Evolutionary conservation across 2,113 vertebrate species (phyloP).

Genomic region (Baryphthengus martii): DNA sequence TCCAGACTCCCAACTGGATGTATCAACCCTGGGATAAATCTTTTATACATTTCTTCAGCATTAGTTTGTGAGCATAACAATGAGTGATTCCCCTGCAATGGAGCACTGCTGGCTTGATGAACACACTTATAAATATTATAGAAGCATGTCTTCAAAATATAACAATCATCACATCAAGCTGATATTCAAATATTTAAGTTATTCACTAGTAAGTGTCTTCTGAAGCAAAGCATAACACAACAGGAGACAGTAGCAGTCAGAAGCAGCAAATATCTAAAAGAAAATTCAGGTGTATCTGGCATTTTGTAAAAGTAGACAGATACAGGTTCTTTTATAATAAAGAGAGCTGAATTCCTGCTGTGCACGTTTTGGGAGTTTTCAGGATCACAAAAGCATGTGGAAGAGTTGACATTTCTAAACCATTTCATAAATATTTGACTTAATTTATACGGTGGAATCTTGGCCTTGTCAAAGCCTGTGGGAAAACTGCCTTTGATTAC

Average conservation of each 20-base stretch:
- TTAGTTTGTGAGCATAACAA: not conserved
- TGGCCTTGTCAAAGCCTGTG: not conserved
- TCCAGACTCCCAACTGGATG: not conserved
- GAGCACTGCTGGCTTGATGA: conserved; percentile 20
- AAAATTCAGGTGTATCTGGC: not conserved
- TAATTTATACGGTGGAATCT: not conserved
- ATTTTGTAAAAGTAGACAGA: not conserved
- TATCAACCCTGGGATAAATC: conserved; percentile 11
- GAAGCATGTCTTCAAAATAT: not conserved
- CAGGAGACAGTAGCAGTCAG: not conserved
- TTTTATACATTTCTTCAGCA: conserved; percentile 4
- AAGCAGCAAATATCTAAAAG: not conserved
- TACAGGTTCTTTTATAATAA: not conserved
- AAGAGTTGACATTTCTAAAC: not conserved
- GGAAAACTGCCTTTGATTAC: not conserved
- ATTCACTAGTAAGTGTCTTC: not conserved
- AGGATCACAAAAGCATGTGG: not conserved
- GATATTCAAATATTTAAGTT: conserved; percentile 6
- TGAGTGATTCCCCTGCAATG: not conserved
- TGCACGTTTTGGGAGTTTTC: not conserved
- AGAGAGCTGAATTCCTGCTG: not conserved
- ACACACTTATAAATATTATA: conserved; percentile 16
- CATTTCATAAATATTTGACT: not conserved
- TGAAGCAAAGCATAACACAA: not conserved
- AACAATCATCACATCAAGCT: not conserved